Evolutionary conservation across 2,797 vertebrate species (phyloP).

Genomic region (Spheniscus humboldti): DNA sequence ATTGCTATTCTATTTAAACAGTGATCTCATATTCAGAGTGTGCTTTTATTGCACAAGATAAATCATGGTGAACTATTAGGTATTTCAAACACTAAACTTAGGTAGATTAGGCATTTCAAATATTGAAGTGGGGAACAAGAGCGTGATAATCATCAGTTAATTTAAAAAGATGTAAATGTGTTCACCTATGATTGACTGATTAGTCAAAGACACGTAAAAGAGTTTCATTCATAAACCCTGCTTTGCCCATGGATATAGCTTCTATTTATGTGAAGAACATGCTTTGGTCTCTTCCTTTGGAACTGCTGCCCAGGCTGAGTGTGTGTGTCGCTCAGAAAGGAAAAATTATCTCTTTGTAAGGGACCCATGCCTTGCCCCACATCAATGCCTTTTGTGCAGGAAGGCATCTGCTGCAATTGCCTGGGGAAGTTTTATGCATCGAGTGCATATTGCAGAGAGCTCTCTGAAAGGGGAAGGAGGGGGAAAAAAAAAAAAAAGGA

Average conservation of each 20-base stretch:
- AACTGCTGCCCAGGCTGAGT: neutral
- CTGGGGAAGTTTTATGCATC: neutral
- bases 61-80: constrained; percentile 35
- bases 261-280: neutral
- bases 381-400: neutral
- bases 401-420: neutral
- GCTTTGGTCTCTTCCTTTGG: neutral
- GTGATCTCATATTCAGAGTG: neutral
- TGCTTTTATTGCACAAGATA: constrained; percentile 32
- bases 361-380: neutral
- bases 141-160: constrained; percentile 26
- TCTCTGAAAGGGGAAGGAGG: neutral
- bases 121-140: constrained; percentile 29
- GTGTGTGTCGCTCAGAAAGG: neutral
- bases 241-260: neutral
- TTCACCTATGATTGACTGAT: constrained; percentile 31
- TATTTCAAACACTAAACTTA: constrained; percentile 51
- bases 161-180: constrained; percentile 40
- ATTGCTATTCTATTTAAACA: neutral
- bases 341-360: neutral
- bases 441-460: neutral
- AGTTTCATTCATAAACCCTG: neutral
- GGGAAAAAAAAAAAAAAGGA: neutral
- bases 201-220: neutral
- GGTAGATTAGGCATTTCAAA: constrained; percentile 49